A percentile compares a stretch with the other conserved stretches of the same genome.
Conservation (phyloP, 1,140 invertebrate species). For the Gonioctena quinquepunctata region DNA sequence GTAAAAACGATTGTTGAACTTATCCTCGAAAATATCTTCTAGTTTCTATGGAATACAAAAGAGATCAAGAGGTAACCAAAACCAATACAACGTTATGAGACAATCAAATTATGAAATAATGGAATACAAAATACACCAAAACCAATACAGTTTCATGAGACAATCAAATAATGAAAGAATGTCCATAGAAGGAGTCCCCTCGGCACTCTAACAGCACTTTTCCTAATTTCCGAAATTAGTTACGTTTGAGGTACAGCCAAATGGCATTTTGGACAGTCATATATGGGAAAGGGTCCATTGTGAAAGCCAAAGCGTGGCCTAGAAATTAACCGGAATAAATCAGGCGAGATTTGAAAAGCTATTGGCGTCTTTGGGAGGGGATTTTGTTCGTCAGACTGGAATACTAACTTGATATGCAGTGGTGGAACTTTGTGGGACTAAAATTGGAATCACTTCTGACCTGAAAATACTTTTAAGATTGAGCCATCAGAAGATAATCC, state of each 20-base stretch:
- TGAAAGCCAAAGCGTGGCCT: conserved; percentile 2
- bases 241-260: background rate
- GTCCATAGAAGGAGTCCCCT: background rate
- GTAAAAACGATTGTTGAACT: too few species aligned
- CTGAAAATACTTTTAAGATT: too few species aligned
- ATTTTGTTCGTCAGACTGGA: conserved; percentile 1
- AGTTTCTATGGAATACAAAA: too few species aligned
- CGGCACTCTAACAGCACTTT: conserved; percentile 2
- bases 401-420: background rate
- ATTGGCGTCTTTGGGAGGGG: conserved; percentile 16
- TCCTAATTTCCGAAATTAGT: conserved; percentile 8
- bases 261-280: conserved; percentile 20
- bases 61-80: too few species aligned
- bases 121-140: too few species aligned
- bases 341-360: conserved; percentile 32
- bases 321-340: conserved; percentile 41
- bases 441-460: too few species aligned
- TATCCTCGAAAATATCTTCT: too few species aligned
- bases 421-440: too few species aligned
- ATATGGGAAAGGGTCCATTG: conserved; percentile 14
- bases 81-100: background rate
- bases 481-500: too few species aligned
- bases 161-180: background rate
- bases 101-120: background rate
- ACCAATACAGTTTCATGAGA: background rate